A percentile compares a stretch with the other conserved stretches of the same genome.
These are phyloP conservation scores for Cancer borealis DNA, from an alignment of 2,888 invertebrate genomes.

Conservation along the genomic window DNA sequence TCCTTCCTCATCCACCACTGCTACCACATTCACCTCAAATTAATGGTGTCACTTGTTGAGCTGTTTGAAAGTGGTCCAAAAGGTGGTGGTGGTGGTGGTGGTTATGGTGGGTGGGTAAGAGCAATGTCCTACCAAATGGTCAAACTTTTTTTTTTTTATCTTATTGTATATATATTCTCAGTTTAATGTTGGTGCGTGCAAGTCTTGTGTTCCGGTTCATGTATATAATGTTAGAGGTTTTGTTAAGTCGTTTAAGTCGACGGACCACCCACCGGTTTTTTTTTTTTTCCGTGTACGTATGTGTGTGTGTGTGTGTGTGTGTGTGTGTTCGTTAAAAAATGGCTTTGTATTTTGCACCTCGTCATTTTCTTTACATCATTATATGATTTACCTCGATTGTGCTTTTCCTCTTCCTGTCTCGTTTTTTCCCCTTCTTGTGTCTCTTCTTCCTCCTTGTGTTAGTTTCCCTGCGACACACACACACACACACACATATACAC, in stretches of 20 bases:
- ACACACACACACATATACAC: slow-evolving; percentile 41
- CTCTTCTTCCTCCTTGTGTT: background rate
- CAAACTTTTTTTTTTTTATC: background rate
- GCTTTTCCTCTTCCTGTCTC: background rate
- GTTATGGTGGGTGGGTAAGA: too few relatives aligned
- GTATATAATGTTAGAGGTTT: too few relatives aligned
- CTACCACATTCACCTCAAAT: background rate
- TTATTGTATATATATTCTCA: background rate
- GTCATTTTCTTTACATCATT: background rate
- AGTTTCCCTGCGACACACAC: background rate
- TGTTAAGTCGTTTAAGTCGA: too few relatives aligned
- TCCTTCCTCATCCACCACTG: background rate
- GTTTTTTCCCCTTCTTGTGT: background rate
- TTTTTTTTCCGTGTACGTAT: background rate
- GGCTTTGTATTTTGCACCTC: background rate
- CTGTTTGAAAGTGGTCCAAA: background rate
- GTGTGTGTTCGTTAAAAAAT: background rate
- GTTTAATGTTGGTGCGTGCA: background rate
- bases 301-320: background rate
- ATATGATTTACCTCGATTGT: background rate
- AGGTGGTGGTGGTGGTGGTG: background rate
- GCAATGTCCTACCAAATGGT: too few relatives aligned
- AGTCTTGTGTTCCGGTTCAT: background rate
- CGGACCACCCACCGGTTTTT: too few relatives aligned
- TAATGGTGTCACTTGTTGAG: background rate